Conservation (phyloP, 2,113 vertebrate species). For the Spea multiplicata region DNA sequence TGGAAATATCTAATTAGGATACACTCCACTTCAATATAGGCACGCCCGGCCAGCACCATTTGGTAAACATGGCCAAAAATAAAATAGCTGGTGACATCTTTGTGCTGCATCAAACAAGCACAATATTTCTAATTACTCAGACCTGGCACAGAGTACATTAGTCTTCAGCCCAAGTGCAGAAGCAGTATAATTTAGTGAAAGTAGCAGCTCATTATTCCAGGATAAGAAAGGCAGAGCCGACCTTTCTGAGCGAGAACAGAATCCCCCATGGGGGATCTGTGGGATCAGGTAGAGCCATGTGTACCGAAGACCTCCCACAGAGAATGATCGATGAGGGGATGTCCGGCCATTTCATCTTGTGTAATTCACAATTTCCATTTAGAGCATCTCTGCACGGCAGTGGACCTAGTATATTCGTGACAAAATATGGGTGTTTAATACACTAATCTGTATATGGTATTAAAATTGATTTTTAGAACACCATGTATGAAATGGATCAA, state of each 20-base stretch:
- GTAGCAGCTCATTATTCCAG: conserved; percentile 37
- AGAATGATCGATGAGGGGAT: conserved; percentile 42
- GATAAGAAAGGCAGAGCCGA: conserved; percentile 20
- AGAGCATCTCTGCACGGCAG: conserved; percentile 28
- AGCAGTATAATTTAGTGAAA: conserved; percentile 9
- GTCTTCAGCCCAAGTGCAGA: conserved; percentile 3
- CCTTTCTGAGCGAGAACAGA: conserved; percentile 30
- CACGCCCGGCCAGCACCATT: not conserved
- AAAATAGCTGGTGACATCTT: conserved; percentile 31
- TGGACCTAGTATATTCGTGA: conserved; percentile 19
- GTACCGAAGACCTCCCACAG: conserved; percentile 34
- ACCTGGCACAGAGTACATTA: conserved; percentile 21
- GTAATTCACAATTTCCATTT: conserved; percentile 26
- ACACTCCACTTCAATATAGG: not conserved
- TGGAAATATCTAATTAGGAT: too few relatives aligned
- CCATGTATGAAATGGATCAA: not conserved
- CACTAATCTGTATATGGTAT: not conserved
- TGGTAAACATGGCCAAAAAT: not conserved
- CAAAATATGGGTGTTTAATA: not conserved
- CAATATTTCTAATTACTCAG: conserved; percentile 23
- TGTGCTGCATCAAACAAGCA: conserved; percentile 2
- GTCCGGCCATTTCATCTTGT: conserved; percentile 15
- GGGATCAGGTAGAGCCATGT: conserved; percentile 36
- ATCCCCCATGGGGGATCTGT: conserved; percentile 19
- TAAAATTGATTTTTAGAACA: not conserved